A percentile compares a stretch with the other conserved stretches of the same genome.
Conservation (phyloP, 2,113 vertebrate species). For the Crotalus viridis region DNA sequence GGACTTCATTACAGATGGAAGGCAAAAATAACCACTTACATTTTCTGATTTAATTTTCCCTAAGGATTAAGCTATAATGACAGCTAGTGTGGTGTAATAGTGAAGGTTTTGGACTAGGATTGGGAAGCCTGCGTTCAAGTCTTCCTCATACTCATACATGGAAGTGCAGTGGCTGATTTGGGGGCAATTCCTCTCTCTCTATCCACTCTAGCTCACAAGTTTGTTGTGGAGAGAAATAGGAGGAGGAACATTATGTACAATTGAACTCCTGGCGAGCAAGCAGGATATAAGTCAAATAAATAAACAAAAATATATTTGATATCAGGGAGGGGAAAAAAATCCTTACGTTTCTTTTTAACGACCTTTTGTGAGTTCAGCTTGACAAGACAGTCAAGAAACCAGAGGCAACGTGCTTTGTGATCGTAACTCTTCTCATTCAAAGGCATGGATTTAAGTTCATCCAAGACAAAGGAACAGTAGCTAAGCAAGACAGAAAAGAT, state of each 20-base stretch:
- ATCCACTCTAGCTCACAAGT: background rate
- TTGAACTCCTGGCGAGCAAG: background rate
- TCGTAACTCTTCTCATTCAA: constrained; percentile 66
- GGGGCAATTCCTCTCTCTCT: background rate
- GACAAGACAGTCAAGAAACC: constrained; percentile 84
- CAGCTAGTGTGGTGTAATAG: background rate
- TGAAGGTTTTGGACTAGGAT: background rate
- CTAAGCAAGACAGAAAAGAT: constrained; percentile 47
- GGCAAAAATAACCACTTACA: background rate
- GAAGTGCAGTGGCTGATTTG: background rate
- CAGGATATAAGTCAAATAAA: background rate
- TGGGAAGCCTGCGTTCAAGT: background rate
- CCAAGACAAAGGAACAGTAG: constrained; percentile 73
- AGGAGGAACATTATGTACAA: background rate
- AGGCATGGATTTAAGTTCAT: constrained; percentile 77
- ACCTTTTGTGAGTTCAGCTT: constrained; percentile 73
- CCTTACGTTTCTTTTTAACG: constrained; percentile 83
- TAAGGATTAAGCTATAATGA: background rate
- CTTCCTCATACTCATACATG: background rate
- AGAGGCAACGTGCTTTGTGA: constrained; percentile 76
- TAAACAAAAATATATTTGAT: background rate
- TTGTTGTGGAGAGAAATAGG: background rate
- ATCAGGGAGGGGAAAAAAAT: background rate
- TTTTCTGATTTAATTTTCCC: background rate
- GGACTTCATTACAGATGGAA: background rate